Evolutionary conservation across 2,888 invertebrate species (phyloP).

Genomic region (Drosophila niveifrons): DNA sequence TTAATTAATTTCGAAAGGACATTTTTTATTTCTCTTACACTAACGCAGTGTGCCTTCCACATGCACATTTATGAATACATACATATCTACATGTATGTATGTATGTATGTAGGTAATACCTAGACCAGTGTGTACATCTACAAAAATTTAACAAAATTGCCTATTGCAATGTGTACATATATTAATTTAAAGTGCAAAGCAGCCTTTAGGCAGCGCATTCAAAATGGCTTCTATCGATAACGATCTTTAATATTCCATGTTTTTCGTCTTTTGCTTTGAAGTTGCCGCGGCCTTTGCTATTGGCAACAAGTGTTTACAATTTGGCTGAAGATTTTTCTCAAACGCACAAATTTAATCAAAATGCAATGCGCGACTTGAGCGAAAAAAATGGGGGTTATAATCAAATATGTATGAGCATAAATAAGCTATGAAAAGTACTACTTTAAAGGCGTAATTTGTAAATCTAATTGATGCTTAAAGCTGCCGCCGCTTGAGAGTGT

Average conservation of each 20-base stretch:
- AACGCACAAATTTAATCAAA: neutral
- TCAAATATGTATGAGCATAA: conserved; percentile 1
- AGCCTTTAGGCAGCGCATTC: neutral
- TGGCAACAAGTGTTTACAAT: neutral
- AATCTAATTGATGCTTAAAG: neutral
- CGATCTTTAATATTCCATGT: neutral
- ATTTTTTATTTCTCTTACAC: no score
- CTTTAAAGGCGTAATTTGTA: neutral
- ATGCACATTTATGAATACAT: no score
- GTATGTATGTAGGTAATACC: no score
- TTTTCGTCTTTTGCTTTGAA: neutral
- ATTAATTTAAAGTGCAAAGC: neutral
- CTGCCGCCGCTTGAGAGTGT: neutral
- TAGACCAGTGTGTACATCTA: neutral
- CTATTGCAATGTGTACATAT: neutral
- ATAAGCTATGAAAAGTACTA: neutral
- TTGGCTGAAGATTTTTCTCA: neutral
- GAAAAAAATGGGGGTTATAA: neutral
- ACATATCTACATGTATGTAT: no score
- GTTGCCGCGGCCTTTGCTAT: neutral
- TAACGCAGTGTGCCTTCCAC: no score
- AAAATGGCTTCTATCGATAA: neutral
- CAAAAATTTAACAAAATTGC: neutral
- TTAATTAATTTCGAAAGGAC: no score
- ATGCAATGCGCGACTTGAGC: neutral